Evolutionary conservation across 2,888 invertebrate genomes (phyloP), one percentile per base, ranked within the genome.

Genomic region (Sclerodermus sp.): DNA sequence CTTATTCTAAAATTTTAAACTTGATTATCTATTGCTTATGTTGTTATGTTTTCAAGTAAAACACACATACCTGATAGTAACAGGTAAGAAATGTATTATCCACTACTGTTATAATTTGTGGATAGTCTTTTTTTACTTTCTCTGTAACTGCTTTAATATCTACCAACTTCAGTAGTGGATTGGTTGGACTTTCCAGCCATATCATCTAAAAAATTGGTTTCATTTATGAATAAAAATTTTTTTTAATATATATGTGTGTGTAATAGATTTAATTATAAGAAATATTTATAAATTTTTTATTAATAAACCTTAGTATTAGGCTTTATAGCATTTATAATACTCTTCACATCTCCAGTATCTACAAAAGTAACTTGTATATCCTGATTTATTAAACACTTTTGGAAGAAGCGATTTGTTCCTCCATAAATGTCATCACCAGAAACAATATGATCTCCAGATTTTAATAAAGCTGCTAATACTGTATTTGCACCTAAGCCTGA

Each of bases 101-200:
- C 1, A 96, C 91, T 0, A 89, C 89, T 15, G 94, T 80, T 58
- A 91, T 81, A 37, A 93, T 80, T 41, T 84, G 81, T n/a, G 73
- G 64, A 49, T 68, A 57, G 13, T 49, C 57, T 0, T 59, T 79
- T 67, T 84, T 87, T 46, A 86, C 83, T 1, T 87, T 79, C 50
- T 87, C 84, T 0, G 84, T 76, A 30, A 93, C 81, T 0, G 84
- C 87, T 66, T 84, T 83, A 46, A 98, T 91, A 74, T 98, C 96
- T 9, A 87, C 84, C n/a, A 98, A 83, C 81, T 93, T 93, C 62
- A 97, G 77, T 9, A 90, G 80, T 0, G 98, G 98, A 81, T 98
- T 98, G n/a, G 97, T 95, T 0, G 97, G 97, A 0, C 92, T 89
- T 79, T 98, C 98, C 54, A 96, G 78, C 96, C 97, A 98, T 36